Evolutionary conservation across 2,888 invertebrate genomes (phyloP).

Genomic region (Acleris holmiana): DNA sequence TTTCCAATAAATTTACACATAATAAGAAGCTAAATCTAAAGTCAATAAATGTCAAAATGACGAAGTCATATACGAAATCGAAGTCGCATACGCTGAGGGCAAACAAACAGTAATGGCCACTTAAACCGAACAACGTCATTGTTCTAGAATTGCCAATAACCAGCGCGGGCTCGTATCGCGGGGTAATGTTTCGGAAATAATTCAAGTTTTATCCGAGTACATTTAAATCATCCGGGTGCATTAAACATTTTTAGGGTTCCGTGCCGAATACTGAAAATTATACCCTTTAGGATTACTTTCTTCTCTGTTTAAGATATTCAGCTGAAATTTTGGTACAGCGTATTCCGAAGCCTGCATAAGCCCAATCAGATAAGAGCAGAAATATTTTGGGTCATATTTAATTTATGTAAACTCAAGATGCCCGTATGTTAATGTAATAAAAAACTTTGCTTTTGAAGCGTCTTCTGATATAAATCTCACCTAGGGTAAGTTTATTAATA

Average conservation of each 20-base stretch:
- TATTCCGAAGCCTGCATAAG: no score
- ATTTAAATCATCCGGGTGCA: slow-evolving; percentile 36
- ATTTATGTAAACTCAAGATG: no score
- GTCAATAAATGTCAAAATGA: slow-evolving; percentile 9
- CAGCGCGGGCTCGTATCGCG: slow-evolving; percentile 6
- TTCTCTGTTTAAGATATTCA: no score
- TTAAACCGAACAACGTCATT: slow-evolving; percentile 7
- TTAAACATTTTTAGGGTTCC: slow-evolving; percentile 7
- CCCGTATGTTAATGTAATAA: no score
- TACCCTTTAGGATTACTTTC: no score
- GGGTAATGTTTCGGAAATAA: slow-evolving; percentile 22
- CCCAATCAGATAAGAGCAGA: no score
- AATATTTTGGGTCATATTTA: no score
- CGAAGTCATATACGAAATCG: slow-evolving; percentile 2
- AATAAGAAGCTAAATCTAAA: neutral
- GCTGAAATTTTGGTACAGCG: no score
- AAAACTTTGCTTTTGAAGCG: no score
- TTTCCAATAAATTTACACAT: neutral
- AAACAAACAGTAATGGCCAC: slow-evolving; percentile 12
- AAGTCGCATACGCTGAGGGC: neutral
- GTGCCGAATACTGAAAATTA: no score
- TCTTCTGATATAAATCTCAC: no score
- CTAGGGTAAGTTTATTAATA: no score
- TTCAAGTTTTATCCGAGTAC: slow-evolving; percentile 16
- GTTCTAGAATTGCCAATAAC: slow-evolving; percentile 12